Evolutionary conservation across 2,888 invertebrate genomes (phyloP), one percentile per base, ranked within the genome.

Genomic region (Tenthredo amoena): DNA sequence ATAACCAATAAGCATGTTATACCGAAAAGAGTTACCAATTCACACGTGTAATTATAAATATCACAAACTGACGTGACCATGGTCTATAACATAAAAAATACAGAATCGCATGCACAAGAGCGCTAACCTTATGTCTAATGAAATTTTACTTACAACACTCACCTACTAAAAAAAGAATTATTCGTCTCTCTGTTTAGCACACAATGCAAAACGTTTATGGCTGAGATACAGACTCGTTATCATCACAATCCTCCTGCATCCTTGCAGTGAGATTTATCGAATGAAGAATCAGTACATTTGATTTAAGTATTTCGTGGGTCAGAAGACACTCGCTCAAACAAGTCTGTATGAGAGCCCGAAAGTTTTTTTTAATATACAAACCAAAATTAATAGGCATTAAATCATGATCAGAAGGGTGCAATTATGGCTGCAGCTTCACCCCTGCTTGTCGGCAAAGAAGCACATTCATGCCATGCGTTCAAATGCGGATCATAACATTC

Each of bases 361-460:
- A 58, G 37, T 55, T 79, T 79, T 37, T 71, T 31, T 37, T 12
- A 62, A 81, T 62, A 58, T 37, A 77, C 47, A 81, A 81, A 62
- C 62, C 62, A 40, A 81, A 7, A 40, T 31, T n/a, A 81, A 58
- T 26, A 40, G 71, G 55, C 79, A 50, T 86, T 86, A 87, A 88
- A 88, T 87, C 84, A 85, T 85, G 88, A 92, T 95, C 94, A 95
- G 87, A 95, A 93, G n/a, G 93, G 93, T 87, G 92, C 96, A 91
- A 98, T 96, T 85, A 97, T 97, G 87, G 97, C 97, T 86, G 97
- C 98, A 72, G 98, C 98, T 94, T 98, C 98, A 84, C 98, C 97
- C 87, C 98, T 96, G 89, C 97, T 97, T 91, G 97, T 96, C 37
- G 98, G 97, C 92, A 98, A 95, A 87, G 97, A 95, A 74, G 97